These are phyloP conservation scores for Cydia fagiglandana DNA, from an alignment of 1,140 invertebrate genomes.

Conservation along the genomic window DNA sequence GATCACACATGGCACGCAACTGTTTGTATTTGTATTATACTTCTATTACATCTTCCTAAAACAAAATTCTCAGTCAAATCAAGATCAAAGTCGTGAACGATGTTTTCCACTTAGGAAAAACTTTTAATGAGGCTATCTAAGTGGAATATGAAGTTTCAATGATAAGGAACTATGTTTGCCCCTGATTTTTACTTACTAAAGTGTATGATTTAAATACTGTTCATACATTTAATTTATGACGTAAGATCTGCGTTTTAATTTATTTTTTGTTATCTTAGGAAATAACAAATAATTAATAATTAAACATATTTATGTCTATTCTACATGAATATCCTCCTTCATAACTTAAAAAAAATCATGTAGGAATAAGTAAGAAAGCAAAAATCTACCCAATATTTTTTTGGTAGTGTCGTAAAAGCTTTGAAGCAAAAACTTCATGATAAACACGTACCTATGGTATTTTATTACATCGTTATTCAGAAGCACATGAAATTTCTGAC, in stretches of 20 bases:
- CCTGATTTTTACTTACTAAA: background rate
- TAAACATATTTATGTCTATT: too few relatives aligned
- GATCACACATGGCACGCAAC: constrained; percentile 14
- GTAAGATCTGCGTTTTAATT: too few relatives aligned
- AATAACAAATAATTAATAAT: too few relatives aligned
- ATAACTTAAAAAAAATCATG: too few relatives aligned
- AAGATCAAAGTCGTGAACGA: background rate
- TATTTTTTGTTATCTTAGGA: too few relatives aligned
- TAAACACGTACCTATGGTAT: background rate
- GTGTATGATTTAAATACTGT: background rate
- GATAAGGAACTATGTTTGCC: background rate
- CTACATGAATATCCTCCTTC: too few relatives aligned
- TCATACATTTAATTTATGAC: too few relatives aligned
- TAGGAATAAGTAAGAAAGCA: too few relatives aligned
- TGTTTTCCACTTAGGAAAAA: background rate
- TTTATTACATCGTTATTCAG: background rate
- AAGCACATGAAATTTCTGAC: too few relatives aligned
- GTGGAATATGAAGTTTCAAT: constrained; percentile 1
- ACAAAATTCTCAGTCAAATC: background rate
- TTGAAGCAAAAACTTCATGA: background rate
- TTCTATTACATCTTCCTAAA: background rate
- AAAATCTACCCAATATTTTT: too few relatives aligned
- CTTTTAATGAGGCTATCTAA: constrained; percentile 9
- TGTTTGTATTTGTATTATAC: background rate
- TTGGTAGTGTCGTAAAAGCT: background rate